These are phyloP conservation scores for Phenganax subtilis DNA, from an alignment of 92 coral and sea anemone genomes.

Conservation along the genomic window DNA sequence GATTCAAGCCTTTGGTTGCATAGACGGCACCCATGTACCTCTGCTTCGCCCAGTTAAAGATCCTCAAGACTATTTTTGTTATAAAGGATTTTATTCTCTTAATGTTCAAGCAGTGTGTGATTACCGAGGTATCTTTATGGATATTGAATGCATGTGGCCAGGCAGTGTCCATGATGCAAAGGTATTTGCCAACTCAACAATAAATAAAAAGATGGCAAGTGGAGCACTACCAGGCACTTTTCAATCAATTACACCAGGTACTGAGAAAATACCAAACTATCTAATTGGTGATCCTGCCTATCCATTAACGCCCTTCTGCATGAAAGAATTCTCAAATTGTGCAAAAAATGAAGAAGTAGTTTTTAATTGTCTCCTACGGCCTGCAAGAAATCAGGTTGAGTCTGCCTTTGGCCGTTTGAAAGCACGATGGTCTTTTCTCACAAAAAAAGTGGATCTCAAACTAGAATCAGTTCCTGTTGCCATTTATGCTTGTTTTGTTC, in stretches of 20 bases:
- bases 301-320: background rate
- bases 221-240: background rate
- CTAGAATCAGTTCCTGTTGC: too few relatives aligned
- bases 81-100: background rate
- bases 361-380: background rate
- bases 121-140: background rate
- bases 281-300: background rate
- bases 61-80: slow-evolving; percentile 4
- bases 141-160: slow-evolving; percentile 1
- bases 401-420: background rate
- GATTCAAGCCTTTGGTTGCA: background rate
- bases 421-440: background rate
- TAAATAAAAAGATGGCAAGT: background rate
- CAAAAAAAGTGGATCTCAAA: too few relatives aligned
- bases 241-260: background rate
- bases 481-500: too few relatives aligned
- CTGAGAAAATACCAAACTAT: background rate
- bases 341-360: background rate
- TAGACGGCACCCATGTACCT: background rate
- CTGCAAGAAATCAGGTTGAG: background rate
- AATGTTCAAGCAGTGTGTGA: background rate
- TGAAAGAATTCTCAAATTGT: background rate
- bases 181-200: background rate
- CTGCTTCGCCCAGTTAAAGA: background rate
- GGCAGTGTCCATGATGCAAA: slow-evolving; percentile 5